A percentile compares a stretch with the other conserved stretches of the same genome.
These are phyloP conservation scores for Poecilia velifera DNA, from an alignment of 2,797 vertebrate species.

Conservation along the genomic window DNA sequence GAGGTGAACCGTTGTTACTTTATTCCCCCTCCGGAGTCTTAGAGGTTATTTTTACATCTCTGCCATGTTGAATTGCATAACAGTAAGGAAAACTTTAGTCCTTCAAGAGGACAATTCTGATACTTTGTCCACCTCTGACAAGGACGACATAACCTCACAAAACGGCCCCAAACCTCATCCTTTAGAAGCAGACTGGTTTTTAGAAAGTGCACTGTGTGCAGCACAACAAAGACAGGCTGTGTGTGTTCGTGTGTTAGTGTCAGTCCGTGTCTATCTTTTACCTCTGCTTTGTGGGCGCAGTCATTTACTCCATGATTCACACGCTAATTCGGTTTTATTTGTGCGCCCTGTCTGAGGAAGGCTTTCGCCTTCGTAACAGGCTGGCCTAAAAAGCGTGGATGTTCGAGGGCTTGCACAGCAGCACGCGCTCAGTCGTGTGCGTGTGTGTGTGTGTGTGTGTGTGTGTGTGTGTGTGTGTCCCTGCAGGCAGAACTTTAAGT, in stretches of 20 bases:
- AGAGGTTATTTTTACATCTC: not conserved
- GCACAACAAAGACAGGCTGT: conserved; percentile 27
- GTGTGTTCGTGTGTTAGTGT: conserved; percentile 3
- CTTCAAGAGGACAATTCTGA: conserved; percentile 9
- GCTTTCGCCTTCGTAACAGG: conserved; percentile 46
- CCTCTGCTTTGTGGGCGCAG: not conserved
- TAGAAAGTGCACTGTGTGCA: not conserved
- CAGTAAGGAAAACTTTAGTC: not conserved
- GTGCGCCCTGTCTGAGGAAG: conserved; percentile 42
- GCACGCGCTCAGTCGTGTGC: not conserved
- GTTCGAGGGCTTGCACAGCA: not conserved
- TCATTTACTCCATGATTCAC: conserved; percentile 55
- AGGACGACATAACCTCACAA: conserved; percentile 1
- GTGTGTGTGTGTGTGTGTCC: conserved; percentile 24
- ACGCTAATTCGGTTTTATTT: conserved; percentile 63
- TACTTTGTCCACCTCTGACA: conserved; percentile 8
- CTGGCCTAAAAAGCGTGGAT: conserved; percentile 9
- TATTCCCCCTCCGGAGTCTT: not conserved
- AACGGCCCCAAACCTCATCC: conserved; percentile 5
- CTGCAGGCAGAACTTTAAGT: conserved; percentile 55
- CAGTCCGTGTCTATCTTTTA: not conserved
- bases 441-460: not conserved
- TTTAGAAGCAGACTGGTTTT: not conserved
- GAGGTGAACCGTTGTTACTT: not conserved
- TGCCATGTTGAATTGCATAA: not conserved